Conservation (phyloP, 2,888 invertebrate genomes). For the Caenorhabditis sulstoni region DNA sequence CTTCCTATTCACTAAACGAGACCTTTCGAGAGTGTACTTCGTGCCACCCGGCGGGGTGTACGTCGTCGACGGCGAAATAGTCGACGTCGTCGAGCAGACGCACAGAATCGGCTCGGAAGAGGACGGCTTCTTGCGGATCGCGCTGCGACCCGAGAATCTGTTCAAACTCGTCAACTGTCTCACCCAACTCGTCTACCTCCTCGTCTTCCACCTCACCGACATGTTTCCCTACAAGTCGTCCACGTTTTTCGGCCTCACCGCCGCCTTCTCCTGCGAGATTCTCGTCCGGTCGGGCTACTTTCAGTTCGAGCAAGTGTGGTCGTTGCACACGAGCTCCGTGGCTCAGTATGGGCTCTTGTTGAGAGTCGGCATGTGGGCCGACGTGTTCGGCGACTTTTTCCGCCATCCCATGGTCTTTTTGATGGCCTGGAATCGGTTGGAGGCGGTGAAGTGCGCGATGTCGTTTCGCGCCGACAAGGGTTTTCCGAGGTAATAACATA, state of each 20-base stretch:
- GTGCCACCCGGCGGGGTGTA: too few species aligned
- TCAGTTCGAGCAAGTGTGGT: background rate
- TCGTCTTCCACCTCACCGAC: background rate
- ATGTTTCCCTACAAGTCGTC: background rate
- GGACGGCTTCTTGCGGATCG: background rate
- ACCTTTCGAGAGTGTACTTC: too few species aligned
- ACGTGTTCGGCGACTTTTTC: constrained; percentile 3
- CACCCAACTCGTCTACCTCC: background rate
- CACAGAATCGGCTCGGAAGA: too few species aligned
- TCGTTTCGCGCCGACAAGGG: background rate
- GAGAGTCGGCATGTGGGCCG: background rate
- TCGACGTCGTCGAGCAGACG: too few species aligned
- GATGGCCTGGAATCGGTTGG: background rate
- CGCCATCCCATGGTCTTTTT: constrained; percentile 1
- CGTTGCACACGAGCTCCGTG: background rate
- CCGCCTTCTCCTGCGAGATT: background rate
- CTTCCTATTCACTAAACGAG: too few species aligned
- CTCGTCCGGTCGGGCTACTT: background rate
- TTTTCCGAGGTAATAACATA: constrained; percentile 4
- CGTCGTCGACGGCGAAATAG: too few species aligned
- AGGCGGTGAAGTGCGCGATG: background rate
- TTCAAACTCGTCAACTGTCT: background rate
- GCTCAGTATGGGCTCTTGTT: background rate
- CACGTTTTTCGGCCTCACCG: background rate
- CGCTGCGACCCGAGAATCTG: background rate